phyloP scores from a whole-genome alignment of 2,113 vertebrate species.

The Cyprinodon variegatus region DNA sequence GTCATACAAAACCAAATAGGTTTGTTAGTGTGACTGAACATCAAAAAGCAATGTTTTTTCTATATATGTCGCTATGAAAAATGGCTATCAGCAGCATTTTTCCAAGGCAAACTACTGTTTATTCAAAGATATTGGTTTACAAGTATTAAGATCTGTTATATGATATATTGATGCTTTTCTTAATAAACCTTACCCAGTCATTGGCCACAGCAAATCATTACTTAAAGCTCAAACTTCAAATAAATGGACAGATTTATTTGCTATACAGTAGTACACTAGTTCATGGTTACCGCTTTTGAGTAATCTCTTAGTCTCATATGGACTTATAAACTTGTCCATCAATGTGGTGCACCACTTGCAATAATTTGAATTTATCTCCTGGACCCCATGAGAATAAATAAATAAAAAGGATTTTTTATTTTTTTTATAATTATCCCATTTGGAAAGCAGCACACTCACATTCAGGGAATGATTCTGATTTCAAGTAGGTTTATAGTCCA shows the following conservation, averaged over 20 bases:
- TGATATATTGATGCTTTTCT: too few species aligned
- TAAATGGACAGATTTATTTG: not conserved
- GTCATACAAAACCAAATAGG: not conserved
- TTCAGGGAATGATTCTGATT: conserved; percentile 62
- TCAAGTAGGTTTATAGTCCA: conserved; percentile 67
- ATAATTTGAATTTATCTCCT: conserved; percentile 34
- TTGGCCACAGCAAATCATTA: not conserved
- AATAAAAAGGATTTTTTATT: not conserved
- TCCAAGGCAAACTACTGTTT: not conserved
- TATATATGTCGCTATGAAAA: not conserved
- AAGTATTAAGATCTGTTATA: not conserved
- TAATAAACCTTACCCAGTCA: too few species aligned
- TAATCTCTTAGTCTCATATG: not conserved
- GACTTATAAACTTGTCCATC: not conserved
- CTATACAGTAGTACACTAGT: not conserved
- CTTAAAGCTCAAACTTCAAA: not conserved
- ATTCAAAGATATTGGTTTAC: not conserved
- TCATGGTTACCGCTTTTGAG: not conserved
- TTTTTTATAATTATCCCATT: conserved; percentile 58
- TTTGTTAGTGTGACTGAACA: not conserved
- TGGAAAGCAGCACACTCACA: conserved; percentile 44
- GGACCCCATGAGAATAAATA: conserved; percentile 44
- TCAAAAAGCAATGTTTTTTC: not conserved
- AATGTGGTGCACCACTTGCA: conserved; percentile 15
- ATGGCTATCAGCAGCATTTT: not conserved